These are phyloP conservation scores for Lamprologus sp. DNA, from an alignment of 2,113 vertebrate species.

Conservation along the genomic window DNA sequence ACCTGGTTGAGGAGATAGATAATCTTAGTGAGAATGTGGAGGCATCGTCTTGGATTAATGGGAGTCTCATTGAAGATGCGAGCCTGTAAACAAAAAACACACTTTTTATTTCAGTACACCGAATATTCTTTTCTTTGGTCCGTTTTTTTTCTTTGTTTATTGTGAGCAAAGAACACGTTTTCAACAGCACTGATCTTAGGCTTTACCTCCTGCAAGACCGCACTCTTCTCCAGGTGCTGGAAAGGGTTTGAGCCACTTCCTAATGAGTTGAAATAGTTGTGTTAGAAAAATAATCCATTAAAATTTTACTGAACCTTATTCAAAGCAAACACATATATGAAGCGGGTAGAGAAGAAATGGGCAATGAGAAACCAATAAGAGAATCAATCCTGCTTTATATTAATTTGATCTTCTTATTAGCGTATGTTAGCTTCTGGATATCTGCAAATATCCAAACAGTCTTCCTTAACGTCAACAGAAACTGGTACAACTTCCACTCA, in stretches of 20 bases:
- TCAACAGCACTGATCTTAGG: background rate
- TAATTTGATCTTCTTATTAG: background rate
- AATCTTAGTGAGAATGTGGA: conserved; percentile 97
- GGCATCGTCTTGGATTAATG: conserved; percentile 93
- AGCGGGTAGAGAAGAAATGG: background rate
- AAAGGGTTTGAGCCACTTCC: conserved; percentile 96
- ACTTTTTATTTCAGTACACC: background rate
- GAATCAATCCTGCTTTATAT: background rate
- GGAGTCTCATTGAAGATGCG: conserved; percentile 97
- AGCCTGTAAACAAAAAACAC: conserved; percentile 66
- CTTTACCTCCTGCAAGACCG: conserved; percentile 92
- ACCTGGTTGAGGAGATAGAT: conserved; percentile 83
- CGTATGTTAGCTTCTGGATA: background rate
- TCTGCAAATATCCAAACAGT: background rate
- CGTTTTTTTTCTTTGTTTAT: background rate
- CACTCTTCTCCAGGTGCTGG: conserved; percentile 96
- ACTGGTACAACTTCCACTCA: background rate
- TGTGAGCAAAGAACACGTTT: background rate
- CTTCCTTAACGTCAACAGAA: background rate
- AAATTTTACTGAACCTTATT: background rate
- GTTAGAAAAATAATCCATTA: background rate
- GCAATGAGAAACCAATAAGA: background rate
- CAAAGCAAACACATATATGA: background rate
- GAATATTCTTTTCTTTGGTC: rapidly evolving
- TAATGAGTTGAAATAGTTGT: conserved; percentile 35